Conservation (phyloP, 2,797 vertebrate species). For the Molossus molossus region DNA sequence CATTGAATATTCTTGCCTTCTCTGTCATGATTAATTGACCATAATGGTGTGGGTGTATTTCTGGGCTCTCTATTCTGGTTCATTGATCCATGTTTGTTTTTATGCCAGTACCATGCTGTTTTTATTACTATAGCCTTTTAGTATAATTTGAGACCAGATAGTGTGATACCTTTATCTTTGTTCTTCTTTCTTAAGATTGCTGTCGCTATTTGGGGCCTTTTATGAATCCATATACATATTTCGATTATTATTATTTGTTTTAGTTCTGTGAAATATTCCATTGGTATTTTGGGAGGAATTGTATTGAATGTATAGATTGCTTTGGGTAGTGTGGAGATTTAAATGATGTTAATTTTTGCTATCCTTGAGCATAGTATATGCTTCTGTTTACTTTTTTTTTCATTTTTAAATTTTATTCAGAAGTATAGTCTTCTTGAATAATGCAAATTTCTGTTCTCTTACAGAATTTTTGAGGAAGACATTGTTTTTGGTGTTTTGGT, state of each 20-base stretch:
- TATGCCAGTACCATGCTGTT: neutral
- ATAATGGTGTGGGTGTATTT: neutral
- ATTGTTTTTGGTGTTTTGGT: conserved; percentile 13
- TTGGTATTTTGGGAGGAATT: conserved; percentile 2
- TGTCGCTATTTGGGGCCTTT: neutral
- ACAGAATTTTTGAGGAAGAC: neutral
- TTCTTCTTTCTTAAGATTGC: neutral
- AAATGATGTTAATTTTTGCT: neutral
- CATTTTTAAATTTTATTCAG: neutral
- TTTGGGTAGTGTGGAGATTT: neutral
- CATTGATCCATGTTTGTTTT: neutral
- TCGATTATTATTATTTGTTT: neutral
- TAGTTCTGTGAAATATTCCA: neutral
- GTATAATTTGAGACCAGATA: neutral
- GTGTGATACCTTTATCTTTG: neutral
- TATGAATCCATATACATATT: neutral
- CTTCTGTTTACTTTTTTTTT: neutral
- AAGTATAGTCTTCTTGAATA: neutral
- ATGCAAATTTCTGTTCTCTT: neutral
- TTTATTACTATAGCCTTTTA: neutral
- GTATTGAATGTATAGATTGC: neutral
- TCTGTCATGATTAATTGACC: neutral
- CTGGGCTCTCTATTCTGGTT: neutral
- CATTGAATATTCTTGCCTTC: neutral
- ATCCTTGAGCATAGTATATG: neutral